A percentile compares a stretch with the other conserved stretches of the same genome.
phyloP scores from a whole-genome alignment of 2,113 vertebrate genomes.

The Psophia crepitans region DNA sequence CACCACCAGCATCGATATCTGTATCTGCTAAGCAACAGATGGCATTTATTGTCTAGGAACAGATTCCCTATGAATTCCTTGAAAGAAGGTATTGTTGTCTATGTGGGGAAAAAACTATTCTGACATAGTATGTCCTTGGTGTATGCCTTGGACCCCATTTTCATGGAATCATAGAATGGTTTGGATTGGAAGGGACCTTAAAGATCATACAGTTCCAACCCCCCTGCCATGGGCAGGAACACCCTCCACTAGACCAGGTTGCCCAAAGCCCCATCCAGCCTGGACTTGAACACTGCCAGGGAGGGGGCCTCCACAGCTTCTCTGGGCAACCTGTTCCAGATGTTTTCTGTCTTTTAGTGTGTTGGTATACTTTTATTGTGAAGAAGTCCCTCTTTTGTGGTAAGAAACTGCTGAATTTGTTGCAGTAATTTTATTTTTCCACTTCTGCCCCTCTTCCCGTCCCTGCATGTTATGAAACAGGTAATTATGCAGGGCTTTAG shows the following conservation, averaged over 20 bases:
- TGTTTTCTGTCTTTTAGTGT: background rate
- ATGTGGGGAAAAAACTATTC: background rate
- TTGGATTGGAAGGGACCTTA: too few species aligned
- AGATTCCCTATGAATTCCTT: background rate
- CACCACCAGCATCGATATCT: background rate
- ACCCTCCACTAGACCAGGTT: too few species aligned
- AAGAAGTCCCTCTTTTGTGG: background rate
- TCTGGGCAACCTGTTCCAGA: too few species aligned
- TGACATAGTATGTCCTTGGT: background rate
- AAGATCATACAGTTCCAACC: too few species aligned
- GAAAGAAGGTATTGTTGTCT: background rate
- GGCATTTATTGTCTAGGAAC: background rate
- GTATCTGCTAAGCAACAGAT: background rate
- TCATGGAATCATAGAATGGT: background rate
- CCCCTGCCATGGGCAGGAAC: too few species aligned
- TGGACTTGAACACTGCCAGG: too few species aligned
- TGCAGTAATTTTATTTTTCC: background rate
- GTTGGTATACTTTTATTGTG: background rate
- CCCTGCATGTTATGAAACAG: background rate
- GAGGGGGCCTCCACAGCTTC: too few species aligned
- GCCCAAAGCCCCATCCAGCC: too few species aligned
- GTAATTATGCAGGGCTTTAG: background rate
- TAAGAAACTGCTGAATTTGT: background rate
- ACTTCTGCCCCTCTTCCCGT: background rate
- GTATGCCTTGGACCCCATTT: background rate